These are phyloP conservation scores for Dendrocincla fuliginosa DNA, from an alignment of 2,797 vertebrate genomes.

Conservation along the genomic window DNA sequence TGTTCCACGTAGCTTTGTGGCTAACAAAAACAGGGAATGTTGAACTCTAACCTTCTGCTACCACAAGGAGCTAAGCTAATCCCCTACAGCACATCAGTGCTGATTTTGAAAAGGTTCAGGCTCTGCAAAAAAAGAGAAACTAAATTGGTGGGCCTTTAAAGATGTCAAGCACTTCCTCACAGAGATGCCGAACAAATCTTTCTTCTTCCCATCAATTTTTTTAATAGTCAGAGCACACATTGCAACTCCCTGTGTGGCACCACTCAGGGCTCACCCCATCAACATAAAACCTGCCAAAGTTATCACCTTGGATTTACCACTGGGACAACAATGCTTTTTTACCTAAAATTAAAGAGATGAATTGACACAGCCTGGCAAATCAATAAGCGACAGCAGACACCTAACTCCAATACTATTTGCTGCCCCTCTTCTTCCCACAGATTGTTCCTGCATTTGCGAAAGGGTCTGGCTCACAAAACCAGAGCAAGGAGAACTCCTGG, in stretches of 20 bases:
- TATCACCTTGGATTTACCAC: neutral
- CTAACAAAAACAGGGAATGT: neutral
- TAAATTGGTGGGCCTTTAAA: conserved; percentile 8
- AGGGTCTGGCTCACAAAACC: neutral
- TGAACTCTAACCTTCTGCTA: conserved; percentile 18
- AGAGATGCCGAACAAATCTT: neutral
- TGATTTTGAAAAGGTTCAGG: neutral
- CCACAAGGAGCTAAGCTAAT: conserved; percentile 25
- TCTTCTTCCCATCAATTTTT: neutral
- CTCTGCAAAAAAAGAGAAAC: conserved; percentile 13
- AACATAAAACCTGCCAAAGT: conserved; percentile 15
- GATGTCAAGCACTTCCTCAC: neutral
- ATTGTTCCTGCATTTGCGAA: neutral
- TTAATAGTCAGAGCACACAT: conserved; percentile 37
- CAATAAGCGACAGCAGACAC: neutral
- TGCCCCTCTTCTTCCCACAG: neutral
- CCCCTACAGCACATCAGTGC: neutral
- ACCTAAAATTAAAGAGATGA: conserved; percentile 1
- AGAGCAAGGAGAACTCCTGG: neutral
- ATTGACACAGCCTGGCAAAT: neutral
- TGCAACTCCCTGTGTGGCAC: neutral
- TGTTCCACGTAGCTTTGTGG: neutral
- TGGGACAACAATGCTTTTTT: conserved; percentile 23
- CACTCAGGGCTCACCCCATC: neutral
- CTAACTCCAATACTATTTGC: neutral